phyloP scores from a whole-genome alignment of 2,797 vertebrate genomes.

The Tragelaphus oryx region DNA sequence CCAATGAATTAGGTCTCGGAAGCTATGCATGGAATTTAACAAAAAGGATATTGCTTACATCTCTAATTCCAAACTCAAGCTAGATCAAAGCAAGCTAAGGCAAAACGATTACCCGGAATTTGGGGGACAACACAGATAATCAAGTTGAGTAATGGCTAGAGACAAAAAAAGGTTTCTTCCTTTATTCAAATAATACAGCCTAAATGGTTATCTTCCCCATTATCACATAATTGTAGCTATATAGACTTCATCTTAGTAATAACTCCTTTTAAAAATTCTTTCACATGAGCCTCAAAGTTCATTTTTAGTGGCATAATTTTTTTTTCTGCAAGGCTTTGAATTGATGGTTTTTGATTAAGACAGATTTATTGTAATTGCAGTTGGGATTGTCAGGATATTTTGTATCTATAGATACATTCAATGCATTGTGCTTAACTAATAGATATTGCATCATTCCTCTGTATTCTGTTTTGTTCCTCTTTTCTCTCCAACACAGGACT shows the following conservation, averaged over 20 bases:
- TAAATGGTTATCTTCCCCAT: not conserved
- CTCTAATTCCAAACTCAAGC: not conserved
- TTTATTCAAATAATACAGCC: not conserved
- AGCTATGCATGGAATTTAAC: not conserved
- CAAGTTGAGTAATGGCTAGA: conserved; percentile 36
- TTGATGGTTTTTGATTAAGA: conserved; percentile 1
- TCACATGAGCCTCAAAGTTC: not conserved
- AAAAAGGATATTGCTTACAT: conserved; percentile 19
- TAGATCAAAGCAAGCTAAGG: conserved; percentile 23
- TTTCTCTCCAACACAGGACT: conserved; percentile 23
- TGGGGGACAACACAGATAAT: not conserved
- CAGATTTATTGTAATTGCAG: conserved; percentile 20
- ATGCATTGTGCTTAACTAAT: conserved; percentile 1
- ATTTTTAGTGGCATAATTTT: not conserved
- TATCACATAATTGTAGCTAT: not conserved
- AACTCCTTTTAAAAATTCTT: conserved; percentile 15
- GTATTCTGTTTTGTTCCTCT: not conserved
- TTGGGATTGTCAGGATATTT: conserved; percentile 24
- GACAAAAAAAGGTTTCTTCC: not conserved
- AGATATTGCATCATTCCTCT: not conserved
- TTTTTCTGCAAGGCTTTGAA: not conserved
- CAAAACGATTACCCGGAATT: conserved; percentile 17
- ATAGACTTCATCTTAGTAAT: not conserved
- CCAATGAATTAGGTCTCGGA: not conserved
- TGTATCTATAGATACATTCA: not conserved